Evolutionary conservation across 2,888 invertebrate genomes (phyloP), one percentile per base, ranked within the genome.

Genomic region (Serripes groenlandicus): DNA sequence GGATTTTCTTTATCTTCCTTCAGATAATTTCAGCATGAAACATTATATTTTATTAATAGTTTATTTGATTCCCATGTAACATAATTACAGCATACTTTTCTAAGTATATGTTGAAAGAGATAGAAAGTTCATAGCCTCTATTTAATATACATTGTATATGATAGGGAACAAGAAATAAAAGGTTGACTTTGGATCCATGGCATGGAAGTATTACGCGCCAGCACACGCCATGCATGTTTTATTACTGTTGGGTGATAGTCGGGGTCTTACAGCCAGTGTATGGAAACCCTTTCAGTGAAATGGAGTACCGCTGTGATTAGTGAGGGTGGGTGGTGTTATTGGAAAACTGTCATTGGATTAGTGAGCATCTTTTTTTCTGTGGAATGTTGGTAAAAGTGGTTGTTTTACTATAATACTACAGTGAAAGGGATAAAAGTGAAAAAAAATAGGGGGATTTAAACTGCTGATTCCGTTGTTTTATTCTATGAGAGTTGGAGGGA

Each of bases 311-410:
- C n/a, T 21, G 32, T 62, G 9, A 34, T 62, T 34, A n/a, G 18
- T 32, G 62, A 32, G 62, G 62, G 62, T 26, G 56, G 56, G 54
- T 5, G 66, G 42, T 66, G 28, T 42, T 42, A 30, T 23, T n/a
- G 23, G 23, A 42, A 66, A 37, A 37, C 28, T 66, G 66, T 66
- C 66, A 66, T 4, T 66, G 42, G 66, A 66, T 66, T 37, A 26
- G 37, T 3, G 26, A 42, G 42, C 42, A 62, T 62, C 18, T 62
- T 60, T 62, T 62, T 62, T 58, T 42, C 26, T n/a, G 34, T 62
- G 34, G 62, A 42, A 66, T 66, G 37, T 42, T 66, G 66, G 26
- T 26, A 42, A 66, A 26, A 66, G 42, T 21, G 35, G 23, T 21
- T 62, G 34, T 32, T 62, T 11, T 34, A 32, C 30, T 28, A 52